These are phyloP conservation scores for Oxystoma pomonae DNA, from an alignment of 2,888 invertebrate species.

Conservation along the genomic window DNA sequence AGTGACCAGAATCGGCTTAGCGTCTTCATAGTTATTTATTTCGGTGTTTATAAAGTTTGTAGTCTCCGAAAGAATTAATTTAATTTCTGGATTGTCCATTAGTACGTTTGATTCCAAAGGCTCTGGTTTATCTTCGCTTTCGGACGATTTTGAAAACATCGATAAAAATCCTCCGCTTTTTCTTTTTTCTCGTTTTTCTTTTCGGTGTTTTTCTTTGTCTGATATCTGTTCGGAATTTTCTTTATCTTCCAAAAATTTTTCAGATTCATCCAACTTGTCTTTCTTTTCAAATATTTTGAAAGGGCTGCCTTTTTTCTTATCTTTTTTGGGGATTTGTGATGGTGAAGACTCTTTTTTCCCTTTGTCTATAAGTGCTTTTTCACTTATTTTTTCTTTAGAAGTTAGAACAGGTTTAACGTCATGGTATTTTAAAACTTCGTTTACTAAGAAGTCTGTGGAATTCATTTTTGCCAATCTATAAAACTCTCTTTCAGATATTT, in stretches of 20 bases:
- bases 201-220: constrained; percentile 11
- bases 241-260: constrained; percentile 15
- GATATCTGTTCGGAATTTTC: constrained; percentile 10
- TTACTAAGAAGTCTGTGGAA: constrained; percentile 32
- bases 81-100: constrained; percentile 15
- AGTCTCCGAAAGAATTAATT: constrained; percentile 29
- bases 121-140: constrained; percentile 11
- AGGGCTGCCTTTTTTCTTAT: constrained; percentile 28
- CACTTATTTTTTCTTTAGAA: neutral
- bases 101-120: constrained; percentile 1
- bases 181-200: constrained; percentile 17
- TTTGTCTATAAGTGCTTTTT: constrained; percentile 10
- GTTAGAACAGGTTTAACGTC: constrained; percentile 31
- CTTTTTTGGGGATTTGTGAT: constrained; percentile 19
- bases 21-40: constrained; percentile 37
- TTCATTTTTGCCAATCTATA: constrained; percentile 12
- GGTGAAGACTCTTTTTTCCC: constrained; percentile 7
- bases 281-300: constrained; percentile 30
- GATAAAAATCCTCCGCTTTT: constrained; percentile 17
- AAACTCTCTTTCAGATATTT: neutral
- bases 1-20: constrained; percentile 29
- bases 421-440: constrained; percentile 35
- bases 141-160: constrained; percentile 22
- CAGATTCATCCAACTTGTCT: constrained; percentile 24
- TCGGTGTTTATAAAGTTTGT: constrained; percentile 33